Percentiles rank a stretch among this genome's conserved stretches.
Evolutionary conservation across 2,113 vertebrate genomes (phyloP).

Genomic region (Bubo blakistoni): DNA sequence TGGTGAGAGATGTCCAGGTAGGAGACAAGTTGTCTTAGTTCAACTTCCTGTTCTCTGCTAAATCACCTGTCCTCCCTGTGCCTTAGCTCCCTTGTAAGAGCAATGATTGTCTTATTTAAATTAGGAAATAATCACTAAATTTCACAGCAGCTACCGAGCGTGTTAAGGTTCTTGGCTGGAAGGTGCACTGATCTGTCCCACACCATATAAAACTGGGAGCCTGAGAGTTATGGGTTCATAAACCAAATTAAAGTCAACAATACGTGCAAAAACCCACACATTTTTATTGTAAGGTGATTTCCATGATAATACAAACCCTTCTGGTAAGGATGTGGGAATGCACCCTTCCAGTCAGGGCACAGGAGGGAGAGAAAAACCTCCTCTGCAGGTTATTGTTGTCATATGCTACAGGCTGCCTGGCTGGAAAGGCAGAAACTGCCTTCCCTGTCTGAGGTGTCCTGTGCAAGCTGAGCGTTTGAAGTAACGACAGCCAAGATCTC

Average conservation of each 20-base stretch:
- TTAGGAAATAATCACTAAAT: not conserved
- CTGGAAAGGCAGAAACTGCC: not conserved
- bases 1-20: not conserved
- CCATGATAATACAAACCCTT: not conserved
- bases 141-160: not conserved
- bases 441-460: not conserved
- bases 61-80: not conserved
- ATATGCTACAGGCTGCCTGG: not conserved
- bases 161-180: not conserved
- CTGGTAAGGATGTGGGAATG: not conserved
- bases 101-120: not conserved
- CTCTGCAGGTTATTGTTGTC: not conserved
- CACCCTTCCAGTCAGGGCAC: not conserved
- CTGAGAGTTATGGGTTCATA: not conserved
- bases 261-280: fast-evolving
- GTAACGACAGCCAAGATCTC: not conserved
- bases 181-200: not conserved
- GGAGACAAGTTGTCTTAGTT: not conserved
- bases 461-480: fast-evolving
- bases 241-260: not conserved
- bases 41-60: not conserved
- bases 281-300: not conserved
- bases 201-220: not conserved
- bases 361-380: not conserved
- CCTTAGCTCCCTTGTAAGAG: not conserved